A percentile compares a stretch with the other conserved stretches of the same genome.
These are phyloP conservation scores for Drosophila rubida DNA, from an alignment of 2,888 invertebrate genomes.

Conservation along the genomic window DNA sequence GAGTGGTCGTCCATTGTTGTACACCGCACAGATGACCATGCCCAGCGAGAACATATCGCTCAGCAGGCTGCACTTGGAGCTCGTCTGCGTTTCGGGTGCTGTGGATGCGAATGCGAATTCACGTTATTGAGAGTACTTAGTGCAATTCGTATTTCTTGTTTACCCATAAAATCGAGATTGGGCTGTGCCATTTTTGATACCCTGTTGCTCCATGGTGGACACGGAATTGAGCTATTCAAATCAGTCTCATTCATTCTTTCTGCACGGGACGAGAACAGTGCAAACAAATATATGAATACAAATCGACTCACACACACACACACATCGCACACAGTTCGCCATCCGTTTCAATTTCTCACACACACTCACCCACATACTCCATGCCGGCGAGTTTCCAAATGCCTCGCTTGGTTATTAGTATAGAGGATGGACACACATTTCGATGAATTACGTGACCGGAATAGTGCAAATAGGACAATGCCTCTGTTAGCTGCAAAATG, in stretches of 20 bases:
- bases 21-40: constrained; percentile 96
- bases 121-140: neutral
- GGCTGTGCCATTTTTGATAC: constrained; percentile 97
- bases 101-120: neutral
- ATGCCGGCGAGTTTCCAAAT: constrained; percentile 98
- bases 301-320: constrained; percentile 63
- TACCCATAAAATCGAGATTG: constrained; percentile 96
- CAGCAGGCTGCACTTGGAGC: constrained; percentile 92
- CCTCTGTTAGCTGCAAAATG: constrained; percentile 93
- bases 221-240: constrained; percentile 90
- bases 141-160: constrained; percentile 62
- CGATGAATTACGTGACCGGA: constrained; percentile 94
- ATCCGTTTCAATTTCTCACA: constrained; percentile 74
- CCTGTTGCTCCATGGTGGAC: constrained; percentile 96
- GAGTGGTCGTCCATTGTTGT: constrained; percentile 94
- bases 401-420: constrained; percentile 95
- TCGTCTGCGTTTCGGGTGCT: constrained; percentile 97
- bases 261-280: constrained; percentile 82
- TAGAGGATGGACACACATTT: constrained; percentile 96
- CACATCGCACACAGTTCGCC: constrained; percentile 87
- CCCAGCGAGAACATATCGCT: constrained; percentile 99
- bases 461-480: constrained; percentile 96
- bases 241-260: constrained; percentile 90
- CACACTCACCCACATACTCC: constrained; percentile 92
- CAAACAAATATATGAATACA: constrained; percentile 49